phyloP scores from a whole-genome alignment of 2,113 vertebrate genomes.

The Nibea coibor region DNA sequence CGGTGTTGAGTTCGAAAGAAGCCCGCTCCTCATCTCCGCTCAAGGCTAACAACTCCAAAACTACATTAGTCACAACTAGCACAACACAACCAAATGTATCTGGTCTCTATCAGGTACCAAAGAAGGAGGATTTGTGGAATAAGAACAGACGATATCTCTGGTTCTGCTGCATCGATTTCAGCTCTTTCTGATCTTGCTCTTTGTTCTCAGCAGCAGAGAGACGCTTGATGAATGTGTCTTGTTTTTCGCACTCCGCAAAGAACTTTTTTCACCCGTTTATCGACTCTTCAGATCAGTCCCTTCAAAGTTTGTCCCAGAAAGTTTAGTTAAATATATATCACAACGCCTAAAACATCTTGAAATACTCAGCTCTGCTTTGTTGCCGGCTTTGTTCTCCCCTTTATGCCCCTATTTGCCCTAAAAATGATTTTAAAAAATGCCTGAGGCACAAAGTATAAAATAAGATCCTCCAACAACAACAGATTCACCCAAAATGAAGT shows the following conservation, averaged over 20 bases:
- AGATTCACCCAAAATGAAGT: neutral
- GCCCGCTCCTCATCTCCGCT: neutral
- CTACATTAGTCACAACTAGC: neutral
- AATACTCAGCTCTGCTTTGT: neutral
- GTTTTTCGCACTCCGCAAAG: neutral
- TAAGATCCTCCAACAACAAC: neutral
- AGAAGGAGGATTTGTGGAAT: neutral
- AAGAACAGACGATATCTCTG: neutral
- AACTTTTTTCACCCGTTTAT: neutral
- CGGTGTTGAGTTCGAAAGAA: neutral
- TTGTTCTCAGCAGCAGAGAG: neutral
- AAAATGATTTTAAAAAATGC: neutral
- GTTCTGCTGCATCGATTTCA: neutral
- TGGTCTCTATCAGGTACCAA: too few species aligned
- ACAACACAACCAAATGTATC: neutral
- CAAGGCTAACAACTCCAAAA: neutral
- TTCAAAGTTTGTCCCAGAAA: neutral
- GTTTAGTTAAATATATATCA: neutral
- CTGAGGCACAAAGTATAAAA: neutral
- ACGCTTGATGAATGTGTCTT: neutral
- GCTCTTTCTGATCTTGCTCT: neutral
- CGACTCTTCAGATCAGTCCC: neutral
- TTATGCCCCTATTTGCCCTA: neutral
- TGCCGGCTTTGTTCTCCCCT: neutral
- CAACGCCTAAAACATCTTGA: neutral